These are phyloP conservation scores for Apis laboriosa DNA, from an alignment of 1,140 invertebrate genomes.

Conservation along the genomic window DNA sequence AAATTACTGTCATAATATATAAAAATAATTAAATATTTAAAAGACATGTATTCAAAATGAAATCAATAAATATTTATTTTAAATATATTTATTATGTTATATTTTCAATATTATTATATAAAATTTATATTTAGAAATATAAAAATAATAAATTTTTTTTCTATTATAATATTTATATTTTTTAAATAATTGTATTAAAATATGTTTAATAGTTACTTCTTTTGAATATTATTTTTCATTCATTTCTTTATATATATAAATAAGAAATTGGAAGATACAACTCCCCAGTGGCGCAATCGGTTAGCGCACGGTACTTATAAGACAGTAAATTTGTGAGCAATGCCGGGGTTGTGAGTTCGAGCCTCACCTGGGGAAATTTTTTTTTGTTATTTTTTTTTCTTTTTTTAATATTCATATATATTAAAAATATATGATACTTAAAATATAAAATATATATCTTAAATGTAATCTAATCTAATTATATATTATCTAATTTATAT, in stretches of 20 bases:
- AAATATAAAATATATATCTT: not conserved
- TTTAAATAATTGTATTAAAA: not conserved
- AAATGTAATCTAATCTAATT: not conserved
- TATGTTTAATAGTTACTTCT: not conserved
- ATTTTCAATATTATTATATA: no score
- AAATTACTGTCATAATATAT: not conserved
- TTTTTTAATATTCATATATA: not conserved
- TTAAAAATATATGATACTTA: not conserved
- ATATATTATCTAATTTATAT: no score
- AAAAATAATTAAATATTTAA: not conserved
- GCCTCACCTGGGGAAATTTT: constrained; percentile 94
- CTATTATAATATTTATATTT: not conserved
- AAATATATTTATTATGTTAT: no score
- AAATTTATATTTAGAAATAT: not conserved
- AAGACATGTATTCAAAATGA: not conserved
- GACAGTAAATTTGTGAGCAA: constrained; percentile 92
- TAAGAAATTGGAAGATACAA: constrained; percentile 62
- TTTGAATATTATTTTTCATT: not conserved
- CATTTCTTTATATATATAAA: not conserved
- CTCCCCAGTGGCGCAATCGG: constrained; percentile 97
- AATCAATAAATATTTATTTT: constrained; percentile 23
- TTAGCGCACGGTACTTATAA: constrained; percentile 99
- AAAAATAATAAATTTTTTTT: not conserved
- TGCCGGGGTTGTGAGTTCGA: constrained; percentile 98
- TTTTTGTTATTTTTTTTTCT: constrained; percentile 73